Conservation (phyloP, 1,140 invertebrate species). For the Spodoptera frugiperda region DNA sequence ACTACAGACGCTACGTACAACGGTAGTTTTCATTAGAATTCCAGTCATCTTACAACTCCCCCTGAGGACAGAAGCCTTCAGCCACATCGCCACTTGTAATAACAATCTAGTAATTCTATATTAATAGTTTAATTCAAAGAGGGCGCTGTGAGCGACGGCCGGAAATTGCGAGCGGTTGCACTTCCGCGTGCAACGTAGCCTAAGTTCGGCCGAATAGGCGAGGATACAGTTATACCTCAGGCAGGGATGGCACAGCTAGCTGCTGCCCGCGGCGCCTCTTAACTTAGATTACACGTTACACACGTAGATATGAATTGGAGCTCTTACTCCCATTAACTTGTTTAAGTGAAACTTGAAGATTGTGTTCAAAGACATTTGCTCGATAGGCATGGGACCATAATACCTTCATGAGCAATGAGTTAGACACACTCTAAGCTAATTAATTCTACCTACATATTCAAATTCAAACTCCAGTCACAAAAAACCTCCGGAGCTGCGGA, state of each 20-base stretch:
- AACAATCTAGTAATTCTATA: slow-evolving; percentile 50
- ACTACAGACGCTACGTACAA: too few relatives aligned
- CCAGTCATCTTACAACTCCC: background rate
- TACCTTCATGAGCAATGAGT: too few relatives aligned
- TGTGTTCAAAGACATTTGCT: too few relatives aligned
- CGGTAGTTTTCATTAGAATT: too few relatives aligned
- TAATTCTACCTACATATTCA: too few relatives aligned
- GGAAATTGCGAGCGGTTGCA: slow-evolving; percentile 55
- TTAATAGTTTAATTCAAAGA: slow-evolving; percentile 48
- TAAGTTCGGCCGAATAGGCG: background rate
- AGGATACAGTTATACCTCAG: background rate
- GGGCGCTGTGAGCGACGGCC: slow-evolving; percentile 53
- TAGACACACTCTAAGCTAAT: too few relatives aligned
- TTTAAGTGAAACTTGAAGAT: background rate
- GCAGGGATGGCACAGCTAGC: background rate
- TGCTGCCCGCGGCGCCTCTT: slow-evolving; percentile 17
- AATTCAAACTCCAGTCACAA: too few relatives aligned
- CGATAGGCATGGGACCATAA: too few relatives aligned
- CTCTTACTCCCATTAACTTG: background rate
- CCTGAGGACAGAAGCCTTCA: background rate
- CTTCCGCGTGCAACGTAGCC: slow-evolving; percentile 36
- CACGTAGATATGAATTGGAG: background rate
- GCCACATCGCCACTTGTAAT: slow-evolving; percentile 26
- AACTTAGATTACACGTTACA: slow-evolving; percentile 21
- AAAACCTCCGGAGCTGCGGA: too few relatives aligned